A percentile compares a stretch with the other conserved stretches of the same genome.
Conservation (phyloP, 2,888 invertebrate genomes). For the Lycophotia porphyrea region DNA sequence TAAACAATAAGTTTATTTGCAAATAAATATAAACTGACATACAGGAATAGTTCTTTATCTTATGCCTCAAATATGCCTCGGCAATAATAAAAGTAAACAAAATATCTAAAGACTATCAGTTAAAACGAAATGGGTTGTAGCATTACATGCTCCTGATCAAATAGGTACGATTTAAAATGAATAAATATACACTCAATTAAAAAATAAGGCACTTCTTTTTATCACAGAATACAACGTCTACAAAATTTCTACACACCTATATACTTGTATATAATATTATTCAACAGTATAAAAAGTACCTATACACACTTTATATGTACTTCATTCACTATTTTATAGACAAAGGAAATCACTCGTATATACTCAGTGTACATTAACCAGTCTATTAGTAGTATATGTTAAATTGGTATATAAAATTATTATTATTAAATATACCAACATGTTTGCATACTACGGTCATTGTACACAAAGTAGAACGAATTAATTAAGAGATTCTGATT, state of each 20-base stretch:
- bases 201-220: conserved; percentile 85
- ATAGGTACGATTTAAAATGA: conserved; percentile 43
- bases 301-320: conserved; percentile 36
- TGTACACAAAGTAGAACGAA: conserved; percentile 41
- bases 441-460: conserved; percentile 7
- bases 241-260: conserved; percentile 61
- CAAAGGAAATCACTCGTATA: conserved; percentile 13
- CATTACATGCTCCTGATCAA: conserved; percentile 34
- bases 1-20: conserved; percentile 60
- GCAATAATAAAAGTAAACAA: conserved; percentile 43
- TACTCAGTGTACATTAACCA: conserved; percentile 26
- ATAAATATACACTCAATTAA: conserved; percentile 60
- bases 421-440: conserved; percentile 13
- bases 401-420: conserved; percentile 11
- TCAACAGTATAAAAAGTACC: conserved; percentile 66
- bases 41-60: conserved; percentile 46
- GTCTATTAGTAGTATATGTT: background rate
- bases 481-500: conserved; percentile 39
- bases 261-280: conserved; percentile 59
- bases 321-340: conserved; percentile 23
- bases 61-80: conserved; percentile 42
- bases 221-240: conserved; percentile 86
- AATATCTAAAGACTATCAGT: conserved; percentile 9
- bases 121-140: conserved; percentile 36
- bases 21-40: conserved; percentile 64